phyloP scores from a whole-genome alignment of 2,888 invertebrate genomes.

The Strigamia transsilvanica region DNA sequence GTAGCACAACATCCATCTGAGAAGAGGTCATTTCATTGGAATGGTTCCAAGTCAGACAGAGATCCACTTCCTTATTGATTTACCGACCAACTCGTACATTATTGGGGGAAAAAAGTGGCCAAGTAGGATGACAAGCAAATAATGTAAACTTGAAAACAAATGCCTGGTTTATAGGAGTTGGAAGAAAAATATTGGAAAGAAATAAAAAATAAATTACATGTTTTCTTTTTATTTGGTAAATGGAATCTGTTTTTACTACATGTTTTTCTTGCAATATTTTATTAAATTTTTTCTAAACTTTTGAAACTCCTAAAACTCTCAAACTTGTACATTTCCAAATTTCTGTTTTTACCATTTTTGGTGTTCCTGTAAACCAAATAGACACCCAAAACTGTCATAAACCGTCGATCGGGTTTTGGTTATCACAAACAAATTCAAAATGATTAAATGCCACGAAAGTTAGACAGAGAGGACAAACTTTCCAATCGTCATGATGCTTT shows the following conservation, averaged over 20 bases:
- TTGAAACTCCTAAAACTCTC: no score
- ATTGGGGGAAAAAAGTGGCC: constrained; percentile 36
- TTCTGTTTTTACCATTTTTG: no score
- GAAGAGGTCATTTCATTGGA: constrained; percentile 40
- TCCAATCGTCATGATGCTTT: no score
- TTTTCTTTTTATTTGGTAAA: background rate
- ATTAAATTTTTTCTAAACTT: no score
- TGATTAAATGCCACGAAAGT: no score
- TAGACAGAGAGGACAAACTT: no score
- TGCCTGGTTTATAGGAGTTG: constrained; percentile 25
- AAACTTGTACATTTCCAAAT: no score
- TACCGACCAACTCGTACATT: constrained; percentile 45
- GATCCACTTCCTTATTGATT: constrained; percentile 49
- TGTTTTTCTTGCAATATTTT: background rate
- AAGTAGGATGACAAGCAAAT: constrained; percentile 40
- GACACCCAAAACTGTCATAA: no score
- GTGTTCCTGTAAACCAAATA: no score
- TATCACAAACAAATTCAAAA: no score
- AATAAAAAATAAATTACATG: background rate
- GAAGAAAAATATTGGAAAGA: background rate
- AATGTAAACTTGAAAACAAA: constrained; percentile 48
- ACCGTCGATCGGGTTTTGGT: no score
- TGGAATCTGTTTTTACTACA: background rate
- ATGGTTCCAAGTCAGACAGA: constrained; percentile 42
- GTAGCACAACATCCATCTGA: constrained; percentile 45